phyloP scores from a whole-genome alignment of 2,113 vertebrate genomes.

The Leuciscus idus region DNA sequence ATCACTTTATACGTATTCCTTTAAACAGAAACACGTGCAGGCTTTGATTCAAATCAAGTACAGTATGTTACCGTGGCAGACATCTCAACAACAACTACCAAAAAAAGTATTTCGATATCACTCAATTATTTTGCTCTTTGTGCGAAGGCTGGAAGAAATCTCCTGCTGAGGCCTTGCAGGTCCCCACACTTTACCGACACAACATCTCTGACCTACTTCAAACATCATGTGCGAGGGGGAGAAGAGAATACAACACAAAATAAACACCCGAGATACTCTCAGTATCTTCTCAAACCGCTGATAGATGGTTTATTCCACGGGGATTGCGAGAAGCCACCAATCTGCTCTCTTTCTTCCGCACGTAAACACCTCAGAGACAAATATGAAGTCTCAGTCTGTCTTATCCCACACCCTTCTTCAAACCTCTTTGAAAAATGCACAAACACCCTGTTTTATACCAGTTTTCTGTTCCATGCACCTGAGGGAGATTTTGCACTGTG shows the following conservation, averaged over 20 bases:
- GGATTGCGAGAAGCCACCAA: conserved; percentile 40
- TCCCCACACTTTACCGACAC: conserved; percentile 63
- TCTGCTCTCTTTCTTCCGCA: conserved; percentile 17
- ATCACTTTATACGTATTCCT: neutral
- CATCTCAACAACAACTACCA: neutral
- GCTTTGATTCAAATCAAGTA: conserved; percentile 2
- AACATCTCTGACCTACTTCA: conserved; percentile 73
- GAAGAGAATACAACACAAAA: conserved; percentile 38
- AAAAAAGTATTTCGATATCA: conserved; percentile 61
- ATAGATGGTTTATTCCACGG: conserved; percentile 48
- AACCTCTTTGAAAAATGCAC: conserved; percentile 44
- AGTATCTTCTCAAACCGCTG: conserved; percentile 23
- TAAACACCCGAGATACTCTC: conserved; percentile 29
- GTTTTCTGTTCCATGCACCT: conserved; percentile 29
- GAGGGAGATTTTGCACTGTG: conserved; percentile 48
- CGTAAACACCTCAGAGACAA: conserved; percentile 41
- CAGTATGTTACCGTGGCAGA: neutral
- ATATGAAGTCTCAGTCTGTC: conserved; percentile 36
- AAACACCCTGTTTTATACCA: conserved; percentile 36
- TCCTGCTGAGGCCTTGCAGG: conserved; percentile 61
- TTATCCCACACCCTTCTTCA: conserved; percentile 59
- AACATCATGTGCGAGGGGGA: conserved; percentile 19
- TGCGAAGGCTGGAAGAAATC: conserved; percentile 57
- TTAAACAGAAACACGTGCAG: neutral
- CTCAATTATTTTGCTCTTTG: conserved; percentile 68